Base-by-base conservation (phyloP, 2,888 invertebrate genomes). In the Helicoverpa assulta region DNA sequence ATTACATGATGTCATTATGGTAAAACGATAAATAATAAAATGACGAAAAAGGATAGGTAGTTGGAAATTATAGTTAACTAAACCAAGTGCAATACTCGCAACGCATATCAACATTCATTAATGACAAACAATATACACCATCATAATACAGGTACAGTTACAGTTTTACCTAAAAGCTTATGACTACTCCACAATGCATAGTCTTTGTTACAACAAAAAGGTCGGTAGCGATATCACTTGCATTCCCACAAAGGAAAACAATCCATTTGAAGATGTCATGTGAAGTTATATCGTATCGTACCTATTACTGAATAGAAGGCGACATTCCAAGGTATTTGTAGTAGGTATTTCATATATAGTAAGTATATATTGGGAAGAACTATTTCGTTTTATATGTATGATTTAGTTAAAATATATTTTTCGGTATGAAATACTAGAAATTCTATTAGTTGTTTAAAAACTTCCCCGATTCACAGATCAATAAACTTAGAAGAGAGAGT, bases 221-320 rank as follows among this genome's bases (percentile, higher is more conserved):
- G 47, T 47, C 47, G 47, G 14, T 16, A 43, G 21, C 14, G n/a
- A 54, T 43, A 54, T 43, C 43, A 52, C 72, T 77, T 73, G 77
- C 58, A 71, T 62, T 71, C 73, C 21, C 78, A 71, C 72, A 57
- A 37, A n/a, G 18, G 53, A 53, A 73, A 76, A 57, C 43, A 73
- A 77, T 76, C 37, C 77, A 71, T 73, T 77, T 77, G 72, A 43
- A 62, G 33, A 55, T 51, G 61, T 53, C 71, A 76, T 18, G 7
- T 50, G 10, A 37, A 70, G 33, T 72, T 21, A 47, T 47, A 5
- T 47, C 47, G 47, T n/a, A n/a, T 6, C 16, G n/a, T n/a, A n/a
- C 16, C 0, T 43, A 43, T 43, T 43, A n/a, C 47, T 47, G 47
- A 47, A 47, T 47, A 12, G 47, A 47, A 47, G 12, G 0, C 10